Evolutionary conservation across 1,140 invertebrate genomes (phyloP), one percentile per base, ranked within the genome.

Genomic region (Brachionus calyciflorus): DNA sequence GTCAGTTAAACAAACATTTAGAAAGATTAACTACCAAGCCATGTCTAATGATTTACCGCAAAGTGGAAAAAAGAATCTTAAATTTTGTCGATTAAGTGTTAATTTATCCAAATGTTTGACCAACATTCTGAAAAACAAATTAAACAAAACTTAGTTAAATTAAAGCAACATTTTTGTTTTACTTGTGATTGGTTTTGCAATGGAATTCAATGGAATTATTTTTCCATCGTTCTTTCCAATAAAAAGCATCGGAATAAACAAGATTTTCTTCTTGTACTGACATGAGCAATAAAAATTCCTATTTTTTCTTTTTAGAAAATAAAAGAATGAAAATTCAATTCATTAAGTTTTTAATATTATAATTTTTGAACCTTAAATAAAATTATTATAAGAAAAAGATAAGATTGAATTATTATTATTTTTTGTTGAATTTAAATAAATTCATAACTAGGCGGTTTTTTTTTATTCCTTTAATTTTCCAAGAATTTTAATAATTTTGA

Each of bases 41-140:
- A 70, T 70, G 41, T 70, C 65, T n/a, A 70, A 37, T 10, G 41
- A 37, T 46, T 70, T 70, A 3, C 65, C 65, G 21, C 65, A 70
- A 28, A 70, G 19, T 30, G 65, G 65, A 40, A 70, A 70, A 30
- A 70, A 46, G 17, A 70, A 10, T 48, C 44, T 26, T n/a, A 70
- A 33, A 48, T 70, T 70, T 28, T 48, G 26, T 70, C 65, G 21
- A 10, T 70, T 70, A 14, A 46, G 21, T 4, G 65, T 70, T 3
- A 70, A 33, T 33, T 70, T 70, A 0, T 70, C 65, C 17, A 70
- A 28, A 21, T 70, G 65, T 12, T 70, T 51, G 10, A 70, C 65
- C 19, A 70, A 26, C 12, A 70, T 30, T 10, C 65, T 70, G 17
- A 30, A 46, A n/a, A 5, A 9, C n/a, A 57, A 30, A 1, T 37